phyloP scores from a whole-genome alignment of 2,797 vertebrate genomes.

The Chiloscyllium punctatum region DNA sequence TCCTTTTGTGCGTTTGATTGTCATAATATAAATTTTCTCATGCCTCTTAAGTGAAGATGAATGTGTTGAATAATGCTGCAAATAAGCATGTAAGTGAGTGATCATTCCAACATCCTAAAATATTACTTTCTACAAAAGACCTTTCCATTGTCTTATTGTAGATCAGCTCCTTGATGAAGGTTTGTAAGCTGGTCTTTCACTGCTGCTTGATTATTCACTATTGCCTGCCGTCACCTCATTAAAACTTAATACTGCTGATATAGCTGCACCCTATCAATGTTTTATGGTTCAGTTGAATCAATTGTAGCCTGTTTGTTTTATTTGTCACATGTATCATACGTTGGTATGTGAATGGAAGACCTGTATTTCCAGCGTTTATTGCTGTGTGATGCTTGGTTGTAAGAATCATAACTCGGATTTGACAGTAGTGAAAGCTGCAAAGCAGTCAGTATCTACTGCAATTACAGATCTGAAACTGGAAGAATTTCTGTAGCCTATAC shows the following conservation, averaged over 20 bases:
- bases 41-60: neutral
- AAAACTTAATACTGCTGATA: neutral
- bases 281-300: neutral
- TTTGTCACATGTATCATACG: neutral
- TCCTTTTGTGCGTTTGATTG: neutral
- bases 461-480: neutral
- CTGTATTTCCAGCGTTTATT: neutral
- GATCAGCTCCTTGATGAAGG: neutral
- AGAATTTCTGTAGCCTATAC: neutral
- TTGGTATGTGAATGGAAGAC: neutral
- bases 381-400: neutral
- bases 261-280: neutral
- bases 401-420: neutral
- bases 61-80: neutral
- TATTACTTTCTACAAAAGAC: neutral
- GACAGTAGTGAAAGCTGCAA: neutral
- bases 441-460: neutral
- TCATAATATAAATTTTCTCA: neutral
- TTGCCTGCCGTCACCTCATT: neutral
- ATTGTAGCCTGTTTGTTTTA: too few relatives aligned
- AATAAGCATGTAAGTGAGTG: neutral
- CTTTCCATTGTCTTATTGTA: neutral
- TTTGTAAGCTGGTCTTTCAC: constrained; percentile 9
- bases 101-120: neutral
- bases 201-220: neutral